Base-by-base conservation (phyloP, 2,113 vertebrate genomes). In the Alethe castanea region DNA sequence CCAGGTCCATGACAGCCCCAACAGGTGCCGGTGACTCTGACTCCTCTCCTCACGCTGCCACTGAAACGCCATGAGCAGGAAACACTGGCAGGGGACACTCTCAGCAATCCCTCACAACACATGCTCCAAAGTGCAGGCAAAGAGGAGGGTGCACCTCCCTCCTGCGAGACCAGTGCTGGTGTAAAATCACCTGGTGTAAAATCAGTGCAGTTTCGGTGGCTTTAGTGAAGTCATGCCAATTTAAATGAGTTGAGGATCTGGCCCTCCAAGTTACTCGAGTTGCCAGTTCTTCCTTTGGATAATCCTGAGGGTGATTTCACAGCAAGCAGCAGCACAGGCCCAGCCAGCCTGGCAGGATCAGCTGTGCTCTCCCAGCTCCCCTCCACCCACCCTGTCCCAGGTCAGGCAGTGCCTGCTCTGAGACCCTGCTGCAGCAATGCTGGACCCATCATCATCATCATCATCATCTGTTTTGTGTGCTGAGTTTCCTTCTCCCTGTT, bases 221-320 rank as follows among this genome's bases (percentile, higher is more conserved):
- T 96, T 78, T 94, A 81, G 76, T 92, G 93, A 96, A 96, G 92
- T 95, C 90, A 93, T 93, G 93, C 95, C 96, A 96, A 96, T 86
- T 96, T 86, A 88, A 73, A 92, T 25, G 67, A 93, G 79, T 90
- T 62, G 93, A 95, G 92, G 88, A 97, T 95, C 96, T 80, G 2
- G 95, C 96, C 93, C 90, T 95, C 96, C 90, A 77, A 95, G 90
- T 96, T 94, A 95, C 81, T 65, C 19, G 48, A 90, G 92, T 40
- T 97, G 95, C 93, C 92, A 95, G 92, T 90, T 96, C 90, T 94
- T 95, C 91, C 91, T 77, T 86, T 64, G 94, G 96, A 95, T 96
- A 93, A 97, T 96, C 93, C 94, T 4, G 76, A 81, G 93, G 93
- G 90, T 95, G 94, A 94, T 94, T 95, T 95, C 92, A 91, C 74